Evolutionary conservation across 1,140 invertebrate genomes (phyloP).

Genomic region (Diorhabda elongata): DNA sequence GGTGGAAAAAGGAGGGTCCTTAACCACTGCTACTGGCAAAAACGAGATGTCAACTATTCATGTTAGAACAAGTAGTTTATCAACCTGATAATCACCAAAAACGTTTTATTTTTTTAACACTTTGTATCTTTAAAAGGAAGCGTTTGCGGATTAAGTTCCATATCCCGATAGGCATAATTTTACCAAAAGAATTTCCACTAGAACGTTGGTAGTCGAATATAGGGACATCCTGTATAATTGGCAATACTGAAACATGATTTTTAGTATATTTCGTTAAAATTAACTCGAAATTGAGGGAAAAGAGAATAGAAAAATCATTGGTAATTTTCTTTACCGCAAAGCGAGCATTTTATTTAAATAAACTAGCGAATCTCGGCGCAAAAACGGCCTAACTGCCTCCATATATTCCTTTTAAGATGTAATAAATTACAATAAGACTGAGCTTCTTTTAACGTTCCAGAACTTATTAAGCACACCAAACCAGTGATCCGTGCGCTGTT

Average conservation of each 20-base stretch:
- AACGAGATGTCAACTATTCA: too few species aligned
- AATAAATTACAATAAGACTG: slow-evolving; percentile 8
- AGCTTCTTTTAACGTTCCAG: neutral
- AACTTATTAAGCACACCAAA: neutral
- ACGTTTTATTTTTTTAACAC: too few species aligned
- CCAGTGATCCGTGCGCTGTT: neutral
- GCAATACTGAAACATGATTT: neutral
- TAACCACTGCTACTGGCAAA: too few species aligned
- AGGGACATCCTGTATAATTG: too few species aligned
- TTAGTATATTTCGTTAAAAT: slow-evolving; percentile 5
- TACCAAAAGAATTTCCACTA: too few species aligned
- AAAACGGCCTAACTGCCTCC: slow-evolving; percentile 1
- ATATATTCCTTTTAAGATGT: slow-evolving; percentile 11
- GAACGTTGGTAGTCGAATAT: too few species aligned
- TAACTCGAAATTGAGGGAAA: neutral
- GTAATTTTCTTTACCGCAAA: slow-evolving; percentile 6
- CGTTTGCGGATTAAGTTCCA: too few species aligned
- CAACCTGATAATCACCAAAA: too few species aligned
- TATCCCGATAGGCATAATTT: too few species aligned
- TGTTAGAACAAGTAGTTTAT: too few species aligned
- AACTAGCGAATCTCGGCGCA: slow-evolving; percentile 3
- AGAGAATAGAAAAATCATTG: slow-evolving; percentile 4
- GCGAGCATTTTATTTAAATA: slow-evolving; percentile 9
- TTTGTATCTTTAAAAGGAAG: too few species aligned
- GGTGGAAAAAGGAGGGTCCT: too few species aligned